Percentiles rank a stretch among this genome's conserved stretches.
phyloP scores from a whole-genome alignment of 2,888 invertebrate genomes.

The Drosophila fungiperda region DNA sequence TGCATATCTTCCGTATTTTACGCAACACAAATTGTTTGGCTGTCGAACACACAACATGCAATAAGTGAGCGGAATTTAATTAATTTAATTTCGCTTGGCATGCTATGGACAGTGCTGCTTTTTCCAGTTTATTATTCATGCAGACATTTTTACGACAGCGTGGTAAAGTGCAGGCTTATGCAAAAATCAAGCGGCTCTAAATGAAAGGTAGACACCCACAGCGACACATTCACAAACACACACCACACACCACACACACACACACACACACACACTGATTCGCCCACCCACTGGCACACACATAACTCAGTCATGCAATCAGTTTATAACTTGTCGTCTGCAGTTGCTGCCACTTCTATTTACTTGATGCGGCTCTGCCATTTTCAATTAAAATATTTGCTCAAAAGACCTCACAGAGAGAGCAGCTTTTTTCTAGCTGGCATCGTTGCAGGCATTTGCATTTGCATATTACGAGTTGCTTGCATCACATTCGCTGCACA shows the following conservation, averaged over 20 bases:
- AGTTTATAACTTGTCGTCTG: slow-evolving; percentile 61
- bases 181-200: slow-evolving; percentile 65
- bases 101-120: slow-evolving; percentile 26
- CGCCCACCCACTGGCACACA: slow-evolving; percentile 7
- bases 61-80: slow-evolving; percentile 64
- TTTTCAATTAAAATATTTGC: slow-evolving; percentile 79
- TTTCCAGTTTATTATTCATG: slow-evolving; percentile 61
- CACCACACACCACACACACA: slow-evolving; percentile 12
- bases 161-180: slow-evolving; percentile 57
- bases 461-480: slow-evolving; percentile 6
- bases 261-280: slow-evolving; percentile 8
- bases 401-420: slow-evolving; percentile 27
- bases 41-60: slow-evolving; percentile 40
- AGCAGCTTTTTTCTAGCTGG: slow-evolving; percentile 27
- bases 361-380: slow-evolving; percentile 60
- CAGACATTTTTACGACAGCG: slow-evolving; percentile 45
- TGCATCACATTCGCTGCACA: background rate
- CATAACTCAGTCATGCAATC: slow-evolving; percentile 50
- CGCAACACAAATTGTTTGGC: slow-evolving; percentile 48
- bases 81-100: slow-evolving; percentile 66
- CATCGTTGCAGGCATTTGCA: slow-evolving; percentile 30
- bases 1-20: slow-evolving; percentile 14
- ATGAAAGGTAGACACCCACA: slow-evolving; percentile 32
- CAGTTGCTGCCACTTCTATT: slow-evolving; percentile 49
- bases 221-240: background rate